Base-by-base conservation (phyloP, 2,113 vertebrate species). In the Oophaga pumilio region DNA sequence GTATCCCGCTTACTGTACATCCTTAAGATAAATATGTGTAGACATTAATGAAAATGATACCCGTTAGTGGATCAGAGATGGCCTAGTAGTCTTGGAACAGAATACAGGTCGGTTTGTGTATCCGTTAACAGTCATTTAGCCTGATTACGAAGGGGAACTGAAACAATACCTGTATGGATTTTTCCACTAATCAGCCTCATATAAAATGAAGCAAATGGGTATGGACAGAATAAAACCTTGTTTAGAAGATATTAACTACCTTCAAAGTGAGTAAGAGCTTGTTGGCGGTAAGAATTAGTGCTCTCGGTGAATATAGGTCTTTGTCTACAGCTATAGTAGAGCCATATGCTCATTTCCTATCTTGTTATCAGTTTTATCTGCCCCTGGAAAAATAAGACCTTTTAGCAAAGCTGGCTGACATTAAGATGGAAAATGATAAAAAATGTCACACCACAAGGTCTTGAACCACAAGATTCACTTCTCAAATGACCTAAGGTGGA, bases 1-100 rank as follows among this genome's bases (percentile, higher is more conserved):
- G 69, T 43, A 57, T 82, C 86, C 79, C 82, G 79, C 86, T 76
- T 87, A 87, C 79, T 87, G 79, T 87, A 87, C 74, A 87, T 87
- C 79, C 69, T 82, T 82, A 82, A 76, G 86, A 83, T 83, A 69
- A 87, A 82, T 82, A 76, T 83, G 69, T 59, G 66, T 28, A 56
- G 86, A 76, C 68, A 82, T 83, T 87, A 59, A 82, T 82, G 86
- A 74, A 87, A 87, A 76, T 82, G 8, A 83, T 76, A 73, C 57
- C 78, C 28, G 50, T 81, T 56, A n/a, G 73, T 15, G 56, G 69
- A 76, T 74, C 15, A 66, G 57, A 83, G 62, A 64, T 53, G 81
- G 14, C 43, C 71, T 24, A 64, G 22, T 62, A 50, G 43, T 78
- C 57, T 66, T 56, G 33, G 11, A 64, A 76, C 57, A 60, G 57